Percentiles rank a stretch among this genome's conserved stretches.
Evolutionary conservation across 2,888 invertebrate species (phyloP).

Genomic region (Troides aeacus): DNA sequence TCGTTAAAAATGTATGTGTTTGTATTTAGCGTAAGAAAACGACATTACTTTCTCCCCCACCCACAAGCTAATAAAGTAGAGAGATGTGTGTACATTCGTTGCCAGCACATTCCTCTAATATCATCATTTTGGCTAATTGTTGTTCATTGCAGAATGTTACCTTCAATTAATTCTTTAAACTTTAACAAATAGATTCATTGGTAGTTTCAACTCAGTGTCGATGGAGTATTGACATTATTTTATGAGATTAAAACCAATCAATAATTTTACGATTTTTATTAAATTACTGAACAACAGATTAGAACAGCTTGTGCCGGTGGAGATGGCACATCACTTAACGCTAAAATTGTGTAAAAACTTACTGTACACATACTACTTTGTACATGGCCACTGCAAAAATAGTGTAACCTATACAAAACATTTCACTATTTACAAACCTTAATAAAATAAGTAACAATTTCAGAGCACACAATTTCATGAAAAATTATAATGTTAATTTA

Average conservation of each 20-base stretch:
- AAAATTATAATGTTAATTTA: slow-evolving; percentile 8
- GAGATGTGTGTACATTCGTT: too few species aligned
- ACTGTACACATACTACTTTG: slow-evolving; percentile 53
- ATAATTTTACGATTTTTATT: slow-evolving; percentile 50
- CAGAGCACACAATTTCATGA: slow-evolving; percentile 35
- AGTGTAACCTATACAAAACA: slow-evolving; percentile 42
- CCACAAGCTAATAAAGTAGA: too few species aligned
- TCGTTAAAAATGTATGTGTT: too few species aligned
- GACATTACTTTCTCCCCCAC: too few species aligned
- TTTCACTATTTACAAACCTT: slow-evolving; percentile 45
- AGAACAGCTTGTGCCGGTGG: slow-evolving; percentile 59
- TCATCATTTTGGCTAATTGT: too few species aligned
- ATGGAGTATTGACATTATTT: not conserved
- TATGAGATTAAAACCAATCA: slow-evolving; percentile 22
- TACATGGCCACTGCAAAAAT: slow-evolving; percentile 54
- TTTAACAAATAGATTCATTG: too few species aligned
- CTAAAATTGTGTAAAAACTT: slow-evolving; percentile 69
- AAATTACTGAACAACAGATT: slow-evolving; percentile 67
- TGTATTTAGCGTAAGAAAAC: too few species aligned
- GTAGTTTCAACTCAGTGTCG: too few species aligned
- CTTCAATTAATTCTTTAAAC: too few species aligned
- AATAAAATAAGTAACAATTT: slow-evolving; percentile 46
- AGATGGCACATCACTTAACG: slow-evolving; percentile 63
- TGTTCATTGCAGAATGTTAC: too few species aligned
- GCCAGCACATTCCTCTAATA: too few species aligned